phyloP scores from a whole-genome alignment of 2,888 invertebrate species.

The Aspidiotus rigidus region DNA sequence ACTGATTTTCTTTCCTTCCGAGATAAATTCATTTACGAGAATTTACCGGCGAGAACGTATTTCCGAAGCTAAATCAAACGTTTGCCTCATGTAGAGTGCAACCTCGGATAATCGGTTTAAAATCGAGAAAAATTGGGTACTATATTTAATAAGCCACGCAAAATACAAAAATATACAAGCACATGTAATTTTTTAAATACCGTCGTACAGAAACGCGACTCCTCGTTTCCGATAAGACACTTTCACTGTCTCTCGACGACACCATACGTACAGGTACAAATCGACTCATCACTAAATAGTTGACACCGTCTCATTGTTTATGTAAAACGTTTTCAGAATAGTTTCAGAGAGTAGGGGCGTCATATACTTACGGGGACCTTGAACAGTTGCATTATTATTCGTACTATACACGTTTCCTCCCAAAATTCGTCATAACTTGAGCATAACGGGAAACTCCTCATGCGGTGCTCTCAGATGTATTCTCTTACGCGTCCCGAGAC shows the following conservation, averaged over 20 bases:
- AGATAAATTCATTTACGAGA: background rate
- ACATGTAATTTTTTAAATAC: background rate
- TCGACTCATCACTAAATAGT: conserved; percentile 4
- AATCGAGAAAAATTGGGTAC: background rate
- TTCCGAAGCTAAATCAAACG: background rate
- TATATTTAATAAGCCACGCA: background rate
- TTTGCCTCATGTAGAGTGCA: no score
- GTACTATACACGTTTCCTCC: conserved; percentile 5
- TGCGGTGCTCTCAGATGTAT: no score
- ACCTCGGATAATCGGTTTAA: background rate
- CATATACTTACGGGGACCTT: background rate
- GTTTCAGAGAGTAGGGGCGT: background rate
- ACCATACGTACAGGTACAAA: background rate
- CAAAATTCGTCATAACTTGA: background rate
- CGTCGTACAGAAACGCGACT: background rate
- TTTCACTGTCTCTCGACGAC: conserved; percentile 13
- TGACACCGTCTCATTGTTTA: conserved; percentile 15
- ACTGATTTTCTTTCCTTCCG: no score
- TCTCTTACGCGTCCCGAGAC: no score
- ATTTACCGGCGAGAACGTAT: background rate
- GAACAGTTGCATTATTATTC: conserved; percentile 16
- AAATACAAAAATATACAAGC: background rate
- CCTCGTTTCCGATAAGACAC: conserved; percentile 1
- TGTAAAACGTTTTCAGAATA: conserved; percentile 5
- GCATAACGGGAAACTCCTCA: no score